Evolutionary conservation across 2,888 invertebrate species (phyloP).

Genomic region (Antitype chi): DNA sequence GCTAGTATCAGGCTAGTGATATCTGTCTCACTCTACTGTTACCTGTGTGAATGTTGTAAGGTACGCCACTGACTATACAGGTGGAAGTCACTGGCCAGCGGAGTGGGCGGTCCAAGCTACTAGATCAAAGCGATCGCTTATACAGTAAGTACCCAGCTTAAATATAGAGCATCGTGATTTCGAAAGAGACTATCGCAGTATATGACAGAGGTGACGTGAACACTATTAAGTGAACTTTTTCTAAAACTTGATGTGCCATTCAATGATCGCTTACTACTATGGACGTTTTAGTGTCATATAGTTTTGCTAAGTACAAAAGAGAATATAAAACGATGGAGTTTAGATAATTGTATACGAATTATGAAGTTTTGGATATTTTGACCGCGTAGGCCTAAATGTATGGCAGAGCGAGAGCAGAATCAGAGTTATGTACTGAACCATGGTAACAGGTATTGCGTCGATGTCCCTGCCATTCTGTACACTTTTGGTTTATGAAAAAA

Average conservation of each 20-base stretch:
- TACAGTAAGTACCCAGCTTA: no score
- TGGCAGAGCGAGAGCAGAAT: no score
- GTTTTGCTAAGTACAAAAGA: background rate
- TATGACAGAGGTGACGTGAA: background rate
- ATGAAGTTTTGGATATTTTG: no score
- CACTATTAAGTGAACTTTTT: background rate
- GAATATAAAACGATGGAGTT: background rate
- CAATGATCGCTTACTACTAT: background rate
- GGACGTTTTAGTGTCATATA: background rate
- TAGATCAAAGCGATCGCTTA: background rate
- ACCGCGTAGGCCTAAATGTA: no score
- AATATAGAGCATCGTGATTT: no score
- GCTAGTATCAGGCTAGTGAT: background rate
- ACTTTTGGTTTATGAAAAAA: no score
- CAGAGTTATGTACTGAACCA: no score
- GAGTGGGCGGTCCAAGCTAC: background rate
- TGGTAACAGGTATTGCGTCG: no score
- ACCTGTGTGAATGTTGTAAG: slow-evolving; percentile 8
- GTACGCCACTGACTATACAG: slow-evolving; percentile 8
- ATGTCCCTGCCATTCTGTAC: no score
- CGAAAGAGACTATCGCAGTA: no score
- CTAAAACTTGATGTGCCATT: background rate
- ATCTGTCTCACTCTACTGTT: background rate
- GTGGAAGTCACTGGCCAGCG: slow-evolving; percentile 17
- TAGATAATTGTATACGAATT: no score